Evolutionary conservation across 2,113 vertebrate genomes (phyloP).

Genomic region (Muntiacus reevesi): DNA sequence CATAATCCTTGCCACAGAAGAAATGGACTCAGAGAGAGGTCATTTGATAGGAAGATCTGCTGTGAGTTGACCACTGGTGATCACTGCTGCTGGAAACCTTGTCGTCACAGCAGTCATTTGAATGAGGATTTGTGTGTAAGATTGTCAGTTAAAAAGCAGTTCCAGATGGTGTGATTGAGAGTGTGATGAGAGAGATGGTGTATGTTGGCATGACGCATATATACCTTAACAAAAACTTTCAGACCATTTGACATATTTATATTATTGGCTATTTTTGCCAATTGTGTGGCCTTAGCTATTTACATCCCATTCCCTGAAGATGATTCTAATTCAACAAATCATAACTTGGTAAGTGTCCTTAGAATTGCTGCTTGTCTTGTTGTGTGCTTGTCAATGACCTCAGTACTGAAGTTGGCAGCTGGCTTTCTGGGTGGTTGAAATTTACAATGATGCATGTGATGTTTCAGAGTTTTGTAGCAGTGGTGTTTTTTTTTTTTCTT

Average conservation of each 20-base stretch:
- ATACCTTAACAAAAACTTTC: slow-evolving; percentile 88
- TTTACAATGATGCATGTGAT: not conserved
- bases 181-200: slow-evolving; percentile 21
- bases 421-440: not conserved
- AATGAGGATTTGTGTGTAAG: not conserved
- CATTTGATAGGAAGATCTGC: slow-evolving; percentile 18
- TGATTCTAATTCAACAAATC: slow-evolving; percentile 99
- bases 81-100: not conserved
- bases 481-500: not conserved
- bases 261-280: slow-evolving; percentile 99
- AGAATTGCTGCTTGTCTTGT: slow-evolving; percentile 17
- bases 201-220: slow-evolving; percentile 10
- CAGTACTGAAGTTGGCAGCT: not conserved
- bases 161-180: slow-evolving; percentile 18
- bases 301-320: slow-evolving; percentile 99
- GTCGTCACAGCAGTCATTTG: not conserved
- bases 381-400: not conserved
- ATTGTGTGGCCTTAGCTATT: slow-evolving; percentile 99
- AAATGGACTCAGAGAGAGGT: slow-evolving; percentile 34
- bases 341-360: slow-evolving; percentile 95
- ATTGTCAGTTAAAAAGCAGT: slow-evolving; percentile 50
- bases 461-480: not conserved
- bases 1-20: not conserved
- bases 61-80: not conserved
- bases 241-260: slow-evolving; percentile 99